Evolutionary conservation across 2,113 vertebrate genomes (phyloP), one percentile per base, ranked within the genome.

Genomic region (Rhinoderma darwinii): DNA sequence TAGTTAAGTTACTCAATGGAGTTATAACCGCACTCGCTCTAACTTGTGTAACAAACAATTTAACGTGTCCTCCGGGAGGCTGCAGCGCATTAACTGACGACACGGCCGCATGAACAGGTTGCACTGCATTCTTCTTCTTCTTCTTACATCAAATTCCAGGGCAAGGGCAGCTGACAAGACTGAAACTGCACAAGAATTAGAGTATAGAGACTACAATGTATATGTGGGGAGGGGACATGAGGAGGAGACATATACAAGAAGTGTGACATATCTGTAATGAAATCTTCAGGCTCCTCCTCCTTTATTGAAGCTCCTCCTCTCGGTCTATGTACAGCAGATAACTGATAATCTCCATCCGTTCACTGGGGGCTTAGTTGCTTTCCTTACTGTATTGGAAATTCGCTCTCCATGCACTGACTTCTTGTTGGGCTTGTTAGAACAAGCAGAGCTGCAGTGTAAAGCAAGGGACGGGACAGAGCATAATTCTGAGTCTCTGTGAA

Each of bases 1-100:
- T 17, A 83, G 81, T 83, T 32, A n/a, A 37, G 63, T 83, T 83
- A 41, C 81, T 70, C 81, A 83, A 83, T 51, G 22, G 35, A 37
- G 17, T 63, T 59, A 22, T 66, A 17, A 66, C 47, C 8, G 6
- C 15, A 5, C 37, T 35, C 10, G 35, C 44, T 30, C 63, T 50
- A 47, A 11, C 43, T 54, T 72, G 44, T 35, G 82, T 83, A 37
- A 78, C n/a, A 32, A 17, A 27, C 30, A 51, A 25, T 72, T 10
- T n/a, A 51, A 72, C 44, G 14, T 70, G 18, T 72, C 82, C 66
- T 70, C 20, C 15, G 82, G 66, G 66, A 83, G 68, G 30, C 61
- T 70, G 25, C 81, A 83, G 81, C 68, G 18, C 27, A 72, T 9
- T 3, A 4, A 27, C 54, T 37, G 51, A 27, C 11, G 35, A 11